Evolutionary conservation across 2,888 invertebrate genomes (phyloP).

Genomic region (Ectemnius cavifrons): DNA sequence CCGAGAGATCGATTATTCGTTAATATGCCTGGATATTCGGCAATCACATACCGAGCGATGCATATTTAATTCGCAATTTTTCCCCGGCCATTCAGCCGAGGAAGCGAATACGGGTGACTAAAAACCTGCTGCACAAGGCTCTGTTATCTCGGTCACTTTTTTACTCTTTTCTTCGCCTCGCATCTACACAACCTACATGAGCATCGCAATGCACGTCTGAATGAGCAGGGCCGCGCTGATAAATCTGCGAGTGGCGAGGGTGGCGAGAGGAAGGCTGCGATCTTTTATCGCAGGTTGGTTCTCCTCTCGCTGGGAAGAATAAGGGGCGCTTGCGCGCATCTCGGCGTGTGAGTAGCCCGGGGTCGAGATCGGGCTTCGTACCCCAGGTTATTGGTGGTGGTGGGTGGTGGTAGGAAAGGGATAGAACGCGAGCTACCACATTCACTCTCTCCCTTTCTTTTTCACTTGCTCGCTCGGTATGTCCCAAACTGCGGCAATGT

Average conservation of each 20-base stretch:
- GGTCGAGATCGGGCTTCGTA: slow-evolving; percentile 22
- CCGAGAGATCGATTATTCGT: too few species aligned
- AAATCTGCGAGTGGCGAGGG: slow-evolving; percentile 49
- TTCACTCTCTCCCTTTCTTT: too few species aligned
- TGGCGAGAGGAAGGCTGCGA: slow-evolving; percentile 35
- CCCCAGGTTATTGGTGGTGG: slow-evolving; percentile 50
- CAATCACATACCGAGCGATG: background rate
- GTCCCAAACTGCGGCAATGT: slow-evolving; percentile 61
- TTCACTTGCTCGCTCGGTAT: slow-evolving; percentile 19
- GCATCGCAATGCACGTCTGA: background rate
- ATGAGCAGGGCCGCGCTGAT: slow-evolving; percentile 33
- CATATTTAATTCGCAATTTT: slow-evolving; percentile 8
- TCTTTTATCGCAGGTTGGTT: slow-evolving; percentile 42
- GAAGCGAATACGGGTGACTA: too few species aligned
- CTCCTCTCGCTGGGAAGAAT: slow-evolving; percentile 32
- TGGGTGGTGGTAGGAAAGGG: slow-evolving; percentile 33
- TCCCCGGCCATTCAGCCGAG: background rate
- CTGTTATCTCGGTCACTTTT: too few species aligned
- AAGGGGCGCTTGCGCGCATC: slow-evolving; percentile 43
- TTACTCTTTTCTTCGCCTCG: background rate
- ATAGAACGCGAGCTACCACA: slow-evolving; percentile 1
- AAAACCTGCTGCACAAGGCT: too few species aligned
- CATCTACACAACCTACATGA: slow-evolving; percentile 5
- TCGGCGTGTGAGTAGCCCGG: slow-evolving; percentile 2
- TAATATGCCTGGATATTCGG: background rate